Base-by-base conservation (phyloP, 2,888 invertebrate genomes). In the Conops quadrifasciatus region DNA sequence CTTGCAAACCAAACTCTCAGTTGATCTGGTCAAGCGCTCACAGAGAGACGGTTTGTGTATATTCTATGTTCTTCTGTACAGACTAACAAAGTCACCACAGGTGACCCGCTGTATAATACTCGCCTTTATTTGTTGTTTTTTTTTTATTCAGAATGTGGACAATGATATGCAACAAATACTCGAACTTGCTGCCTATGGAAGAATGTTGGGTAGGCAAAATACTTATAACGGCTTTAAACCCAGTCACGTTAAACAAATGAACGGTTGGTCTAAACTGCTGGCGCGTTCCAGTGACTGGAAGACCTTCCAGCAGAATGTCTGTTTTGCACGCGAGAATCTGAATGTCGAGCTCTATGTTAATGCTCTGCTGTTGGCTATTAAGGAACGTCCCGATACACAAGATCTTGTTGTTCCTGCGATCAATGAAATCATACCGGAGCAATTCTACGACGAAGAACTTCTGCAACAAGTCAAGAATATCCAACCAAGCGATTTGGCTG, bases 321-420 rank as follows among this genome's bases (percentile, higher is more conserved):
- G 67, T 21, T 71, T 67, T 63, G 71, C 71, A 2, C 67, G 71
- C 15, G 19, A 28, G n/a, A 63, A 71, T 47, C 1, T 71, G 16
- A 71, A 71, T 53, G 63, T 47, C 16, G 67, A 45, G 7, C 26
- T 71, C 0, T 30, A 67, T 26, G 49, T 67, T 0, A 67, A 67
- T 49, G 62, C 67, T 11, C 36, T 71, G 2, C 21, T 71, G n/a
- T n/a, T 56, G 24, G 71, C 71, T 15, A 13, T 67, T 16, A 26
- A 21, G 11, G 58, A 71, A 19, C 71, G 67, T 21, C n/a, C 7
- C 5, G 71, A 71, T 30, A 67, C 71, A 2, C 24, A 19, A 11
- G 47, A 63, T n/a, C 53, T 71, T 1, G 28, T 63, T 5, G 9
- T 71, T 26, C 71, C 71, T 2, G 67, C 63, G 13, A 63, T 71